These are phyloP conservation scores for Ailuropoda melanoleuca DNA, from an alignment of 2,113 vertebrate genomes.

Conservation along the genomic window DNA sequence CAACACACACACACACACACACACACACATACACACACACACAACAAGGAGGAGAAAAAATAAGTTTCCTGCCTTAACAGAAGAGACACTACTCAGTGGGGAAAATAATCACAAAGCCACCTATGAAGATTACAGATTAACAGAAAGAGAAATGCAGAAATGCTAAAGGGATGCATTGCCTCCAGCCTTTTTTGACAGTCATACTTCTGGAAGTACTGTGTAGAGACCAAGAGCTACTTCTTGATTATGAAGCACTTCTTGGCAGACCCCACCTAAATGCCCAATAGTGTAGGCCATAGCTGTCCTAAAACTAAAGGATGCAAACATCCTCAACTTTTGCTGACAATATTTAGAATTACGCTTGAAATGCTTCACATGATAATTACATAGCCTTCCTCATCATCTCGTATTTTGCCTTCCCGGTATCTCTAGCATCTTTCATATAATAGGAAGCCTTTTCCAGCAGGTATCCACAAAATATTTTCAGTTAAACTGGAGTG, in stretches of 20 bases:
- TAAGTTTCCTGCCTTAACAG: background rate
- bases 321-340: background rate
- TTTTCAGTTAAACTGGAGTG: background rate
- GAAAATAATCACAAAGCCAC: background rate
- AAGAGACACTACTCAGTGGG: background rate
- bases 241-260: background rate
- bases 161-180: background rate
- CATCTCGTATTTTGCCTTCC: background rate
- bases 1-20: background rate
- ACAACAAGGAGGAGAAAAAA: background rate
- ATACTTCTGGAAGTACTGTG: background rate
- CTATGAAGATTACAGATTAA: background rate
- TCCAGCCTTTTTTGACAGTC: background rate
- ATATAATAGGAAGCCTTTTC: background rate
- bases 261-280: background rate
- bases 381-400: background rate
- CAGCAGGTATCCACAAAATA: background rate
- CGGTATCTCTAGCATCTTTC: background rate
- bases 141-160: background rate
- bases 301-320: background rate
- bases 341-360: background rate
- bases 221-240: background rate
- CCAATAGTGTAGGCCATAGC: background rate
- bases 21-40: background rate
- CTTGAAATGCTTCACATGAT: background rate